Evolutionary conservation across 2,888 invertebrate genomes (phyloP), one percentile per base, ranked within the genome.

Genomic region (Tridacna gigas): DNA sequence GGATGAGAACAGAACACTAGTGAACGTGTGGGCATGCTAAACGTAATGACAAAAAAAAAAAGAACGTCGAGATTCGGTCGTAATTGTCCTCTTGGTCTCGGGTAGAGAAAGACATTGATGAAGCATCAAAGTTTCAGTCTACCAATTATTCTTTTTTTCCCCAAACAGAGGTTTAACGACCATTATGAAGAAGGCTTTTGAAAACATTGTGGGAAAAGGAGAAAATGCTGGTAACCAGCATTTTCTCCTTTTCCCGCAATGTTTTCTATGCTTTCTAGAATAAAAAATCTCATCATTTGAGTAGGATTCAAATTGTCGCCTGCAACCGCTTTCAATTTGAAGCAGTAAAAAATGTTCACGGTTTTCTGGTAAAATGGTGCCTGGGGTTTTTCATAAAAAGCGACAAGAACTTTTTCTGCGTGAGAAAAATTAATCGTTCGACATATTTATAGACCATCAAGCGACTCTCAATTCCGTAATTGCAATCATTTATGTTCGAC

Each of bases 391-490:
- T 4, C 37, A 37, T 37, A 7, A 37, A 28, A 28, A 67, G 22
- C 65, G 65, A 28, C 67, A 0, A 28, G 48, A n/a, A 47, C 22
- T 71, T 45, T 45, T n/a, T 75, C 63, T n/a, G 20, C 71, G 51
- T 71, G 71, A 51, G 47, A 71, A 71, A 37, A 25, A 48, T 25
- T 1, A n/a, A 13, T 7, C 11, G 7, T 61, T 26, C 73, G 48
- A 48, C 51, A 73, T 20, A 48, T 48, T 73, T 25, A 51, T n/a
- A 48, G 13, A 37, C 37, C 3, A 74, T 61, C 28, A 74, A 74
- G 61, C 56, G 18, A 61, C 15, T 20, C 60, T 74, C 61, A 11
- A 61, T 71, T 25, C 20, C n/a, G 60, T 74, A 61, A 74, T 74
- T 74, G 61, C 61, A 28, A 37, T 61, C 25, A 74, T 61, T 37